Conservation (phyloP, 2,113 vertebrate species). For the Microtus oregoni region DNA sequence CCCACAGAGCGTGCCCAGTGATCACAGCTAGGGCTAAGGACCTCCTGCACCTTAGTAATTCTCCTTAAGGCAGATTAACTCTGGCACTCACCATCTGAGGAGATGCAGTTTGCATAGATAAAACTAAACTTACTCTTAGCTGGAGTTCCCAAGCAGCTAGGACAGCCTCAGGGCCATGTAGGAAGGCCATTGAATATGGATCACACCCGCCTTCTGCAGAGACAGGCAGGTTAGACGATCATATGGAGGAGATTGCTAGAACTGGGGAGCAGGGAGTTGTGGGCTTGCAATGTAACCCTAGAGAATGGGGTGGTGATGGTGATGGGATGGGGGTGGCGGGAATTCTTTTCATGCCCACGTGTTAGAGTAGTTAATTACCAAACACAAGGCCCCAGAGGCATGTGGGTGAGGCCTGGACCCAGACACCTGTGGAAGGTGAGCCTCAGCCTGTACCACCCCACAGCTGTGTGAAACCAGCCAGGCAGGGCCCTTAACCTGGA, state of each 20-base stretch:
- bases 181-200: neutral
- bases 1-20: neutral
- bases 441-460: neutral
- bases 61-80: neutral
- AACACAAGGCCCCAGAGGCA: neutral
- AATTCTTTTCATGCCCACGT: neutral
- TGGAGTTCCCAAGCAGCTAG: neutral
- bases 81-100: neutral
- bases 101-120: neutral
- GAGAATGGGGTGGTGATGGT: neutral
- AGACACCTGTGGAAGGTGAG: neutral
- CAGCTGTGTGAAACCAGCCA: neutral
- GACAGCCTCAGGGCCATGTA: neutral
- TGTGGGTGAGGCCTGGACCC: too few relatives aligned
- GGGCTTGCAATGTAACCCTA: neutral
- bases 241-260: neutral
- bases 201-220: accelerated
- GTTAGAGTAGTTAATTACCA: neutral
- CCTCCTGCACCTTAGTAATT: neutral
- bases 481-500: neutral
- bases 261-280: neutral
- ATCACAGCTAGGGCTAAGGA: neutral
- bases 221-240: too few relatives aligned
- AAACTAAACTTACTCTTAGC: neutral
- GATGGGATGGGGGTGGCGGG: neutral